phyloP scores from a whole-genome alignment of 1,140 invertebrate species.

The Leptopilina boulardi region DNA sequence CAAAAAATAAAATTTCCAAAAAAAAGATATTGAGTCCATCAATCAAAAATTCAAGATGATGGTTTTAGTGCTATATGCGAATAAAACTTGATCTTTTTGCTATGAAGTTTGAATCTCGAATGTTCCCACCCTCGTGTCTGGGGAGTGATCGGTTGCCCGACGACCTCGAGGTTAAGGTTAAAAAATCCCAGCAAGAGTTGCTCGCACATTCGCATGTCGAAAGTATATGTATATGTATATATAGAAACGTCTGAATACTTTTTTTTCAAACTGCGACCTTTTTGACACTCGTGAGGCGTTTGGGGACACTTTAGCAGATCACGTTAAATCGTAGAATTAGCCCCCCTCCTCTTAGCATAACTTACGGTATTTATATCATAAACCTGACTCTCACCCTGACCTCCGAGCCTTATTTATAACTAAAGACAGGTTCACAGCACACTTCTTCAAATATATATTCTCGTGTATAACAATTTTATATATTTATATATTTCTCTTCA shows the following conservation, averaged over 20 bases:
- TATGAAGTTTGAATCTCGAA: not conserved
- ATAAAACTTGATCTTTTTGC: slow-evolving; percentile 23
- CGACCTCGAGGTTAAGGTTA: slow-evolving; percentile 33
- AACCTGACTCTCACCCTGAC: slow-evolving; percentile 63
- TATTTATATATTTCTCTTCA: not conserved
- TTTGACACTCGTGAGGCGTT: slow-evolving; percentile 43
- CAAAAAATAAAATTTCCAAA: not conserved
- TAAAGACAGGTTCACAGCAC: slow-evolving; percentile 64
- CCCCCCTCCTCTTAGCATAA: slow-evolving; percentile 61
- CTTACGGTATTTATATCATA: slow-evolving; percentile 69
- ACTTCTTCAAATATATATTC: not conserved
- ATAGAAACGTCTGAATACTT: slow-evolving; percentile 33
- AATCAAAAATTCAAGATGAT: not conserved
- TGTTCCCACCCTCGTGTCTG: slow-evolving; percentile 25
- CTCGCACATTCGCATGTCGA: not conserved
- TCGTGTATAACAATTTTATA: not conserved
- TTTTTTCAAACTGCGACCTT: slow-evolving; percentile 17
- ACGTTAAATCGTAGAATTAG: slow-evolving; percentile 67
- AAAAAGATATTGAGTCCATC: not conserved
- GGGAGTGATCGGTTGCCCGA: slow-evolving; percentile 10
- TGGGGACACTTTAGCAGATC: slow-evolving; percentile 59
- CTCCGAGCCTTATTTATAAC: slow-evolving; percentile 67
- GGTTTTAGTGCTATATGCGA: not conserved
- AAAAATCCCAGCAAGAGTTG: slow-evolving; percentile 34
- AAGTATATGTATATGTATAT: not conserved